Conservation (phyloP, 1,140 invertebrate species). For the Pararge aegeria region DNA sequence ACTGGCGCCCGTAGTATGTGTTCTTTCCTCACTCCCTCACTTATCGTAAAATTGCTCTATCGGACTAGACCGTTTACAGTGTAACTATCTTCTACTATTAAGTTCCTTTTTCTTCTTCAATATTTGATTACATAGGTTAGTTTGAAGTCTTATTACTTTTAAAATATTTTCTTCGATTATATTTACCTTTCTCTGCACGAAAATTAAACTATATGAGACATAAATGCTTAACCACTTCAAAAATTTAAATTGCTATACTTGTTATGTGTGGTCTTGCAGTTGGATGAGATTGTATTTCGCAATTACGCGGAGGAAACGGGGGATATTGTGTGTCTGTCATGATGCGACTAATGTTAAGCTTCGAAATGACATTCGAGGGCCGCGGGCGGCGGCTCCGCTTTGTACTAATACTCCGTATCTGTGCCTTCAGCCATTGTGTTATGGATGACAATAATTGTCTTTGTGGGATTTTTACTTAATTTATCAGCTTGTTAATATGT, state of each 20-base stretch:
- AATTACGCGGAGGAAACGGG: slow-evolving; percentile 35
- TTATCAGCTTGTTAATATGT: not conserved
- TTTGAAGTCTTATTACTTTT: no score
- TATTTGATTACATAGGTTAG: no score
- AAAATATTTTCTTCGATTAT: no score
- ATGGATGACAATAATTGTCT: slow-evolving; percentile 21
- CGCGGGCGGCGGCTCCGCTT: slow-evolving; percentile 55
- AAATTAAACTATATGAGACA: not conserved
- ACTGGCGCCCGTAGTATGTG: no score
- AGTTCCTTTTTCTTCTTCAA: no score
- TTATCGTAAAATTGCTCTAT: no score
- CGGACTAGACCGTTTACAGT: no score
- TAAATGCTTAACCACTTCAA: not conserved
- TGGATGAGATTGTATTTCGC: slow-evolving; percentile 26
- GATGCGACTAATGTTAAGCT: slow-evolving; percentile 58
- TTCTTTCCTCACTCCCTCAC: no score
- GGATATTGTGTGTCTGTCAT: slow-evolving; percentile 41
- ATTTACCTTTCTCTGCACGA: no score
- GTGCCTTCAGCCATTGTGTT: slow-evolving; percentile 32
- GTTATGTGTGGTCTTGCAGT: slow-evolving; percentile 16
- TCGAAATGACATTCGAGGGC: slow-evolving; percentile 59
- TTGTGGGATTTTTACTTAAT: not conserved
- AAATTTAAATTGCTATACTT: not conserved
- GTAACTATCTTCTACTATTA: no score
- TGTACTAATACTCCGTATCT: slow-evolving; percentile 58